A percentile compares a stretch with the other conserved stretches of the same genome.
Evolutionary conservation across 1,140 invertebrate species (phyloP).

Genomic region (Teleogryllus occipitalis): DNA sequence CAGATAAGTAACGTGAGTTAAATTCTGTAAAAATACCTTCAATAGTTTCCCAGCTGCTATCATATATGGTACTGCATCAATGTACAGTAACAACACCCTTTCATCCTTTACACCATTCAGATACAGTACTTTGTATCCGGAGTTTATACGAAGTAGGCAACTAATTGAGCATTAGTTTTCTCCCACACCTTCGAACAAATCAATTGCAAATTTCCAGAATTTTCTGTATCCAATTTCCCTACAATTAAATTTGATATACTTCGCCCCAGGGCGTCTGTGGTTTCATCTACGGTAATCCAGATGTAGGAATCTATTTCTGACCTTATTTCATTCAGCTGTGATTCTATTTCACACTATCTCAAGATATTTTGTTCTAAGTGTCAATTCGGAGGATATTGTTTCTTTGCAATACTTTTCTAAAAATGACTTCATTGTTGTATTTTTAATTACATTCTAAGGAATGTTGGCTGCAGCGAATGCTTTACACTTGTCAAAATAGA

Average conservation of each 20-base stretch:
- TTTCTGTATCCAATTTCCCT: no score
- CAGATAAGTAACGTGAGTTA: background rate
- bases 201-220: background rate
- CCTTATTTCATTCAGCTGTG: slow-evolving; percentile 8
- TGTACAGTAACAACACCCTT: background rate
- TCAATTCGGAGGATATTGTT: background rate
- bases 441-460: background rate
- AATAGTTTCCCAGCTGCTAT: background rate
- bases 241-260: background rate
- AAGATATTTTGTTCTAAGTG: background rate
- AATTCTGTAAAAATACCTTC: background rate
- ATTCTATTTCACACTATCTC: background rate
- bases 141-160: background rate
- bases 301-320: background rate
- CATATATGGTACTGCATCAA: background rate
- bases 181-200: background rate
- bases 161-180: background rate
- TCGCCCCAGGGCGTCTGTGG: background rate
- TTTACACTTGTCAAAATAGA: slow-evolving; percentile 3
- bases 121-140: background rate
- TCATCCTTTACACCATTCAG: background rate
- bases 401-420: background rate
- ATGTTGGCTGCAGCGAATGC: background rate
- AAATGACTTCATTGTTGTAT: slow-evolving; percentile 7
- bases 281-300: background rate